phyloP scores from a whole-genome alignment of 2,113 vertebrate genomes.

The Pelusios castaneus region DNA sequence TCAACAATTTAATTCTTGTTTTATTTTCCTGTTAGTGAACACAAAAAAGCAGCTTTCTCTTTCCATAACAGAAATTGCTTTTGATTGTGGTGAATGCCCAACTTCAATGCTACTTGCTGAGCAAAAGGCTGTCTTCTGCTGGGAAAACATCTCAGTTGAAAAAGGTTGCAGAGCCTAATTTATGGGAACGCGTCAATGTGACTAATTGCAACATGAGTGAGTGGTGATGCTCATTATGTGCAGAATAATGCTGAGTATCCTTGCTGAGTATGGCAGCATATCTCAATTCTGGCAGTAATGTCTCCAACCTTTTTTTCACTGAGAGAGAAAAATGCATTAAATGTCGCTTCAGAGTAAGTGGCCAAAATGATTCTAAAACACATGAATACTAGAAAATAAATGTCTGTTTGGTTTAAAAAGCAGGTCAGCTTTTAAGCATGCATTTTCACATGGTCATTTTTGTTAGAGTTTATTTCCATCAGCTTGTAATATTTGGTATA shows the following conservation, averaged over 20 bases:
- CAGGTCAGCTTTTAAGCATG: conserved; percentile 15
- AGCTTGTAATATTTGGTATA: conserved; percentile 3
- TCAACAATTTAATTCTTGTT: conserved; percentile 50
- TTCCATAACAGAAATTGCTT: background rate
- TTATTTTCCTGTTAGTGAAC: conserved; percentile 38
- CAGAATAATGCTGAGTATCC: conserved; percentile 39
- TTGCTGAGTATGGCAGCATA: background rate
- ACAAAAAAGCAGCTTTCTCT: conserved; percentile 37
- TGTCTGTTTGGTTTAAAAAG: conserved; percentile 28
- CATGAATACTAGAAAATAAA: conserved; percentile 27
- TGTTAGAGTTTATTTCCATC: conserved; percentile 26
- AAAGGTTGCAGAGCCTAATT: conserved; percentile 46
- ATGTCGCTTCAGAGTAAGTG: conserved; percentile 42
- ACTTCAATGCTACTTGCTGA: background rate
- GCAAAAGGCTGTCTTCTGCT: conserved; percentile 47
- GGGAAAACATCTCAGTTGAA: conserved; percentile 49
- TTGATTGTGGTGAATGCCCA: background rate
- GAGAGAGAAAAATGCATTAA: conserved; percentile 46
- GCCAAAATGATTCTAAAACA: conserved; percentile 5
- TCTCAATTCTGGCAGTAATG: conserved; percentile 38
- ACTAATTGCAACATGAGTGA: conserved; percentile 66
- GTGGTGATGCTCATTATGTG: conserved; percentile 51
- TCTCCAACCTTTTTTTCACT: conserved; percentile 30
- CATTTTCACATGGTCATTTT: conserved; percentile 30
- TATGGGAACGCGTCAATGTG: conserved; percentile 62